Base-by-base conservation (phyloP, 2,113 vertebrate species). In the Eleginops maclovinus region DNA sequence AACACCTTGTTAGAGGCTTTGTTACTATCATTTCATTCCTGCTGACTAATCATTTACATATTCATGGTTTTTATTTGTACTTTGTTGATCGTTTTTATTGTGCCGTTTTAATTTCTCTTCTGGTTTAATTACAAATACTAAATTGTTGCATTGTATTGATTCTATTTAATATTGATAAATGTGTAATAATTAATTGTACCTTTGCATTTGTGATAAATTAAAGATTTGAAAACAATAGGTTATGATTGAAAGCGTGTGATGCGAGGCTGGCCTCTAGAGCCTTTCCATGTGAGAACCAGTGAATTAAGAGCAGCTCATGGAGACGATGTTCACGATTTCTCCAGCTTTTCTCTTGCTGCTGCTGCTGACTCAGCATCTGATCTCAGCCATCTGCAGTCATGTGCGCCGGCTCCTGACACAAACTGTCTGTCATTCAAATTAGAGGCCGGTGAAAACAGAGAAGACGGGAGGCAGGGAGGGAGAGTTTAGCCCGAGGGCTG, bases 401-500 rank as follows among this genome's bases (percentile, higher is more conserved):
- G 90, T 90, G 87, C 90, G 53, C 83, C 4, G 36, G 47, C 81
- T 87, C 83, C 81, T 86, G 82, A 89, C 84, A 75, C 79, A 36
- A 31, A 55, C 73, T 80, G 86, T 79, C 91, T 77, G 88, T 93
- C 90, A 90, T 85, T 93, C 88, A 91, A 91, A 89, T 91, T 91
- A 92, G 68, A 91, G 89, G 79, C 72, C 46, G 63, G 78, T 85
- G 92, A 92, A 90, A 85, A 87, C 69, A 85, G 58, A 72, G 56
- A 71, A 36, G 2, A 10, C 40, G 41, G 58, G 21, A 66, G 60
- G 46, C 36, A 62, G 41, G 55, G 24, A 79, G 44, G 53, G 68
- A 68, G 77, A 85, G 82, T 16, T 14, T 68, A 82, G 88, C 85
- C 88, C 13, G 50, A 73, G 61, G 83, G 86, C 96, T 97, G 97